Percentiles rank a stretch among this genome's conserved stretches.
These are phyloP conservation scores for Tupaia tana DNA, from an alignment of 2,113 vertebrate genomes.

Conservation along the genomic window DNA sequence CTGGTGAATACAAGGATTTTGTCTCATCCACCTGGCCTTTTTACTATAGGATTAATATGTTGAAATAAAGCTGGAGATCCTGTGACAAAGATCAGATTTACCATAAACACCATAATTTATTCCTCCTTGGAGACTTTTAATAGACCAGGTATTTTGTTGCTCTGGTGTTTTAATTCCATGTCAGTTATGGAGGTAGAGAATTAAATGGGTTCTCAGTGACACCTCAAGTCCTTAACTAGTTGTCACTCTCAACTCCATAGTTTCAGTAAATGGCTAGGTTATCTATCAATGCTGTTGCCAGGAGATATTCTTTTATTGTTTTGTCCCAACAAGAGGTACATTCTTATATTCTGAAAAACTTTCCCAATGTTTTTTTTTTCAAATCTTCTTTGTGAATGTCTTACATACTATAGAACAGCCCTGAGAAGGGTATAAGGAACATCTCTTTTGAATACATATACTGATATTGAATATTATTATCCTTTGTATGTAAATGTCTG, in stretches of 20 bases:
- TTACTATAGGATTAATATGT: conserved; percentile 43
- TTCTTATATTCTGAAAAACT: neutral
- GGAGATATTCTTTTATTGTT: neutral
- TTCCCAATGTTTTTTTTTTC: neutral
- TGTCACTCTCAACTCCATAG: neutral
- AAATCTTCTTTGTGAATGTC: neutral
- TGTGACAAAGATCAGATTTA: neutral
- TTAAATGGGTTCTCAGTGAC: conserved; percentile 63
- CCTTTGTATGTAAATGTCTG: neutral
- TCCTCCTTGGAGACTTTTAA: neutral
- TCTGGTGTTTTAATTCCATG: conserved; percentile 2
- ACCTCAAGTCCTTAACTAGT: neutral
- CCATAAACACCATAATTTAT: conserved; percentile 56
- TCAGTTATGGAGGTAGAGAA: conserved; percentile 62
- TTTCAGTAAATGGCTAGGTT: neutral
- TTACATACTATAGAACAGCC: neutral
- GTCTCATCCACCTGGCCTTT: neutral
- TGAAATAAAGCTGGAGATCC: conserved; percentile 46
- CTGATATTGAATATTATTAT: neutral
- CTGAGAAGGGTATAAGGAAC: neutral
- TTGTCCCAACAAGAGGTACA: neutral
- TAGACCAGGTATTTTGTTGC: conserved; percentile 63
- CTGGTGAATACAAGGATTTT: conserved; percentile 25
- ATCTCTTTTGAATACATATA: neutral
- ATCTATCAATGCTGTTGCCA: neutral